These are phyloP conservation scores for Mesocricetus auratus DNA, from an alignment of 2,113 vertebrate genomes.

Conservation along the genomic window DNA sequence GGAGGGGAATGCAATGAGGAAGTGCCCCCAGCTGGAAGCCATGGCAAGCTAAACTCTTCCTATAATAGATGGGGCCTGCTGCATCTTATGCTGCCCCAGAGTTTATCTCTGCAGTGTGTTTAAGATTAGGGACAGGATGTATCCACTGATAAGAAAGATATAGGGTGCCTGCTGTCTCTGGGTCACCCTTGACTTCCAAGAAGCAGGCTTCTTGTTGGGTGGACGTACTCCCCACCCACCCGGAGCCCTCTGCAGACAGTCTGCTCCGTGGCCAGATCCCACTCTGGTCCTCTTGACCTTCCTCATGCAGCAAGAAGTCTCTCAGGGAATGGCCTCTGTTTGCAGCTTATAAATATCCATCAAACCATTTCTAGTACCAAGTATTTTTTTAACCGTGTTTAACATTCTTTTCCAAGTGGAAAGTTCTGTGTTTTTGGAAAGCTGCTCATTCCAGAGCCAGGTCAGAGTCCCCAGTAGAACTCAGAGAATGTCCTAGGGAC, in stretches of 20 bases:
- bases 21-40: neutral
- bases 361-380: slow-evolving; percentile 70
- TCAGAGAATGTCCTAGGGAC: slow-evolving; percentile 68
- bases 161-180: neutral
- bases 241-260: neutral
- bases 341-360: slow-evolving; percentile 70
- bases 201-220: neutral
- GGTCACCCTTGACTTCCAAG: neutral
- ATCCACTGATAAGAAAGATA: neutral
- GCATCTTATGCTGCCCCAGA: neutral
- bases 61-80: neutral
- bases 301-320: slow-evolving; percentile 38
- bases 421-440: slow-evolving; percentile 81
- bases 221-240: neutral
- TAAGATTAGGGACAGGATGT: slow-evolving; percentile 33
- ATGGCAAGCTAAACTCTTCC: slow-evolving; percentile 18
- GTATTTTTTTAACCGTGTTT: slow-evolving; percentile 66
- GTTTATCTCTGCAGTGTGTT: neutral
- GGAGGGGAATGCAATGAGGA: neutral
- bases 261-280: neutral
- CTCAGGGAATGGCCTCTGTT: slow-evolving; percentile 59
- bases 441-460: slow-evolving; percentile 64
- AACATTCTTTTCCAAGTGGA: slow-evolving; percentile 82
- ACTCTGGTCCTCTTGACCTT: slow-evolving; percentile 15
- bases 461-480: slow-evolving; percentile 77